These are phyloP conservation scores for Engraulis encrasicolus DNA, from an alignment of 2,113 vertebrate genomes.

Conservation along the genomic window DNA sequence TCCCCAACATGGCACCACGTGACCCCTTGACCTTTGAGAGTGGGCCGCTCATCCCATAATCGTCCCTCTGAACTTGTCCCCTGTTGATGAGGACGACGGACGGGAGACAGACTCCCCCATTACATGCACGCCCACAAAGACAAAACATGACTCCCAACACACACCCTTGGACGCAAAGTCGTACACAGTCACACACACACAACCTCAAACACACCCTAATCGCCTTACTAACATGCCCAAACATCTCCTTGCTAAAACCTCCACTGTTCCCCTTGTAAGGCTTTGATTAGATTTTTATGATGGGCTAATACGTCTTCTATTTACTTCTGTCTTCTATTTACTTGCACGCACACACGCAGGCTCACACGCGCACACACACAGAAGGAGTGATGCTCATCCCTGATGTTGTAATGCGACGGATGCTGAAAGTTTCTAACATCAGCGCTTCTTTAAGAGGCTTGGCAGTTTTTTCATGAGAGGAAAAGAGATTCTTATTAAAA, in stretches of 20 bases:
- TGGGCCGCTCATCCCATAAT: not conserved
- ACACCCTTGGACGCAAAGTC: not conserved
- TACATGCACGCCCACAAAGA: not conserved
- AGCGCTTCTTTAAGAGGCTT: too few species aligned
- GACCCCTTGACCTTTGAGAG: not conserved
- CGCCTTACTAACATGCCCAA: not conserved
- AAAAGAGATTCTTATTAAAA: too few species aligned
- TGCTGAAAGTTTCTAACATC: too few species aligned
- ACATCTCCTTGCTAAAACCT: not conserved
- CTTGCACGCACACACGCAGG: not conserved
- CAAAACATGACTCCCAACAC: not conserved
- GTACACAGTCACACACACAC: too few species aligned
- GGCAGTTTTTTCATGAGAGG: too few species aligned
- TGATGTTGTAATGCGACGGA: too few species aligned
- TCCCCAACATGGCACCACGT: not conserved
- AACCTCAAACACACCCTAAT: not conserved
- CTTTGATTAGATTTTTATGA: not conserved
- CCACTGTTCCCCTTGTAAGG: not conserved
- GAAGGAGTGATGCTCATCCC: not conserved
- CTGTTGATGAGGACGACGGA: not conserved
- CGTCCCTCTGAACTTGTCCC: not conserved
- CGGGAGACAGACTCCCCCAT: not conserved
- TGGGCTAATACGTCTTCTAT: not conserved
- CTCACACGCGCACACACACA: not conserved
- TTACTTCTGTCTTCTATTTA: not conserved